A percentile compares a stretch with the other conserved stretches of the same genome.
These are phyloP conservation scores for Leptopilina syphax DNA, from an alignment of 2,888 invertebrate genomes.

Conservation along the genomic window DNA sequence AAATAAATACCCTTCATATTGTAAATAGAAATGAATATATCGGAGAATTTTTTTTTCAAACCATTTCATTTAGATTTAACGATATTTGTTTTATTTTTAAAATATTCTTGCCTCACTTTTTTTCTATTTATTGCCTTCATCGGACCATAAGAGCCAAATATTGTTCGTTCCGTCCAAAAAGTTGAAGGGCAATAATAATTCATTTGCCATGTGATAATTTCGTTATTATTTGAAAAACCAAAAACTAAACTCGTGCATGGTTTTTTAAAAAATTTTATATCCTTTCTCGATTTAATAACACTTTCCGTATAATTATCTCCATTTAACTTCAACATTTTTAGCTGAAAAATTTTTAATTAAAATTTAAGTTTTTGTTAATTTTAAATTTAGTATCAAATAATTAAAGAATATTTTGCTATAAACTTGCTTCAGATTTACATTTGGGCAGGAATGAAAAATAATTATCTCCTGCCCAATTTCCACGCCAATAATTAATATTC, in stretches of 20 bases:
- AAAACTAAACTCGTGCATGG: constrained; percentile 2
- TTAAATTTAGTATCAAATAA: no score
- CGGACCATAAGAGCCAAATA: constrained; percentile 5
- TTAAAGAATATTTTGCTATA: no score
- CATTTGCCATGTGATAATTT: background rate
- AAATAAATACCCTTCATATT: background rate
- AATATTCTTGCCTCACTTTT: background rate
- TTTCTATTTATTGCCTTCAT: background rate
- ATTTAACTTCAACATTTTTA: background rate
- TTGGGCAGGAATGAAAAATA: background rate
- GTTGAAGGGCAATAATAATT: background rate
- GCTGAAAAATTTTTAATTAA: background rate
- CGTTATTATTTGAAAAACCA: constrained; percentile 11
- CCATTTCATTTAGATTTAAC: background rate
- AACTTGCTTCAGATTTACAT: constrained; percentile 5
- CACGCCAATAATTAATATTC: constrained; percentile 19
- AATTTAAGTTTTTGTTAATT: no score
- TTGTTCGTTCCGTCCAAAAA: background rate
- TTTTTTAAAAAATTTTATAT: background rate
- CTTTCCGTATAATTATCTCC: constrained; percentile 14
- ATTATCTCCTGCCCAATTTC: constrained; percentile 18
- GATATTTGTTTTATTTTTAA: background rate
- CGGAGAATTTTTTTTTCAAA: no score
- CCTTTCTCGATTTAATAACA: background rate
- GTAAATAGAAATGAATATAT: background rate